Evolutionary conservation across 2,797 vertebrate genomes (phyloP).

Genomic region (Scyliorhinus canicula): DNA sequence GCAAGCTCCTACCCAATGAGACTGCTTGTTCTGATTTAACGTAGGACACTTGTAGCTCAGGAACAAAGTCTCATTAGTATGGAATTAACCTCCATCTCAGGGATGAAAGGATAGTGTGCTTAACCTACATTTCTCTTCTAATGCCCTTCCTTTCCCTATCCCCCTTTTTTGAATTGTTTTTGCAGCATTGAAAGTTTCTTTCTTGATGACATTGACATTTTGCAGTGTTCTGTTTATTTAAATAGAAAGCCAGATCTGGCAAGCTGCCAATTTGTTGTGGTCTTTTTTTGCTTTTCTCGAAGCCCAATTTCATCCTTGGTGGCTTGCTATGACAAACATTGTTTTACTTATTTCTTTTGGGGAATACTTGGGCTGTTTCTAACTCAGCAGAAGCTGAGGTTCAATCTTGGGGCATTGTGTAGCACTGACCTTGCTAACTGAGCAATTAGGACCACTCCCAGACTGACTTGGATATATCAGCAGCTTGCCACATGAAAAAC

Average conservation of each 20-base stretch:
- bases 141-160: neutral
- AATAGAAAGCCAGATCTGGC: neutral
- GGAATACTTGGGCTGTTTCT: neutral
- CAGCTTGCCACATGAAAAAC: neutral
- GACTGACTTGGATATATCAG: neutral
- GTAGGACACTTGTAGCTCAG: neutral
- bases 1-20: neutral
- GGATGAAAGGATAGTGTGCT: neutral
- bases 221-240: neutral
- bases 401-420: neutral
- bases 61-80: neutral
- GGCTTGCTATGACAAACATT: neutral
- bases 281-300: neutral
- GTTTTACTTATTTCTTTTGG: neutral
- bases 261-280: neutral
- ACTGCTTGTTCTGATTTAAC: neutral
- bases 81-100: neutral
- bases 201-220: neutral
- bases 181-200: neutral
- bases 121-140: neutral
- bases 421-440: neutral
- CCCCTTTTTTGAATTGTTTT: neutral
- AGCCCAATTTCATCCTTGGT: neutral
- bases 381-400: neutral
- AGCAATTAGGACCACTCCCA: neutral